Base-by-base conservation (phyloP, 2,888 invertebrate species). In the Hypsopygia costalis region DNA sequence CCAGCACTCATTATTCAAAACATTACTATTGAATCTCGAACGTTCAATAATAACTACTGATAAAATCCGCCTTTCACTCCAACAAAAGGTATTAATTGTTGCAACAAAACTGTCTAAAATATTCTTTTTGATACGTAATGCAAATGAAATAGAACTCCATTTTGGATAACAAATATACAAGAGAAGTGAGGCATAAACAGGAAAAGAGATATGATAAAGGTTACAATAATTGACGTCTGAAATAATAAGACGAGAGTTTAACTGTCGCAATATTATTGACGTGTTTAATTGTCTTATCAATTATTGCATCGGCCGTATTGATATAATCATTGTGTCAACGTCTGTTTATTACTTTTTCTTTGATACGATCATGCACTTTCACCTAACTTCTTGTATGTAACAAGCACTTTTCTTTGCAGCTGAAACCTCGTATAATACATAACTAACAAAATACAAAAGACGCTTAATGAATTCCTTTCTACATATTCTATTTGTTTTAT, bases 1-100 rank as follows among this genome's bases (percentile, higher is more conserved):
- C 56, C 59, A 55, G 49, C 51, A 55, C 63, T 77, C 80, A 71
- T 78, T 81, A 81, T 67, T 78, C 73, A 73, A 65, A 69, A 46
- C 58, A 55, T 50, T 65, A 64, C 71, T 52, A 66, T 60, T 60
- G 59, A 58, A 58, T 64, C 58, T 70, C 66, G 67, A 75, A 63
- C 54, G 49, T 49, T 54, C 58, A 58, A 55, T 56, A 62, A 65
- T 61, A 59, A 56, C 55, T 49, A 36, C 49, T 47, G 40, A 64
- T 64, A 59, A 62, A 61, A 49, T 53, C 49, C 45, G 49, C 62
- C 66, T 65, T 62, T 62, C 62, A 56, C 60, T 57, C n/a, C 50
- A 43, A 47, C 42, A 51, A 49, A 48, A 49, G 41, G 41, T 48
- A 49, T 47, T 45, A 47, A 42, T 42, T 34, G 35, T 35, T 6